phyloP scores from a whole-genome alignment of 2,888 invertebrate genomes.

The Phragmatobia fuliginosa region DNA sequence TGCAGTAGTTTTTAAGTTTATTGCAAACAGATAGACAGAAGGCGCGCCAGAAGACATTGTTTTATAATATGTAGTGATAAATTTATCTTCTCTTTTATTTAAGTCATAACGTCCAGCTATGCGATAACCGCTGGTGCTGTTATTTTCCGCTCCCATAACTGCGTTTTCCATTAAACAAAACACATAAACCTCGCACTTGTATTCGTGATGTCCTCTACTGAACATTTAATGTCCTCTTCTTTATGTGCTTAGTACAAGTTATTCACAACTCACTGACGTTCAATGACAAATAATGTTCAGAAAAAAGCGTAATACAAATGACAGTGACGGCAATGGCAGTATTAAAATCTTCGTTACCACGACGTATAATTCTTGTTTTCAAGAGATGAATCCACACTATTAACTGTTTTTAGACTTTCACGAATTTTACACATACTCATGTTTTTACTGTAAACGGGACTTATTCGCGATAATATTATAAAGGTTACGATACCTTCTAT shows the following conservation, averaged over 20 bases:
- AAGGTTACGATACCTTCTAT: too few species aligned
- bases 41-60: too few species aligned
- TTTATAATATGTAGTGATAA: too few species aligned
- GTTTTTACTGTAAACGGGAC: too few species aligned
- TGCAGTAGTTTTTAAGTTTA: too few species aligned
- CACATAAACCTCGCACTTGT: conserved; percentile 28
- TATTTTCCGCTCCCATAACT: conserved; percentile 20
- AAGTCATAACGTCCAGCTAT: neutral
- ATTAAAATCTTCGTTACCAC: neutral
- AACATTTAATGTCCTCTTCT: conserved; percentile 37
- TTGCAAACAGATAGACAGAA: too few species aligned
- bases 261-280: conserved; percentile 13
- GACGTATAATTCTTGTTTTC: neutral
- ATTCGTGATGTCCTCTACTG: conserved; percentile 11
- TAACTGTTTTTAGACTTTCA: too few species aligned
- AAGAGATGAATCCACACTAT: neutral
- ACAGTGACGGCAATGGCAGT: neutral
- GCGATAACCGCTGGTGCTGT: neutral
- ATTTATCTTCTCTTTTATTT: neutral
- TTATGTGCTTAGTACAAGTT: conserved; percentile 25
- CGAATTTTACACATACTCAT: too few species aligned
- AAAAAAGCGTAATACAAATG: neutral
- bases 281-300: conserved; percentile 5
- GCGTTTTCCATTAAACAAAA: conserved; percentile 24
- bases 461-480: too few species aligned